Evolutionary conservation across 53 echinoderm and acorn worm species (phyloP).

Genomic region (Antedon mediterranea): DNA sequence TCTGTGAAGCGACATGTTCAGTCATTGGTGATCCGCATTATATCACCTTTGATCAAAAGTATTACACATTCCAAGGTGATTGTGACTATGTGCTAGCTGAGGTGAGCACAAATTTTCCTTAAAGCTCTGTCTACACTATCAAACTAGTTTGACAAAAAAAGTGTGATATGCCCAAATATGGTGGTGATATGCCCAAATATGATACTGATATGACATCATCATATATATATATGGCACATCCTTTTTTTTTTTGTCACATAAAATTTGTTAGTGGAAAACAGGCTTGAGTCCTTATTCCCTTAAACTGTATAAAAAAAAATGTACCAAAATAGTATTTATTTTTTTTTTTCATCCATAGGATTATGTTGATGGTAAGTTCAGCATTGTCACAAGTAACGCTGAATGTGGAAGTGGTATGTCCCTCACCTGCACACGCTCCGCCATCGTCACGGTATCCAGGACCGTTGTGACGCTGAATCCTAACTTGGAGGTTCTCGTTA

Average conservation of each 20-base stretch:
- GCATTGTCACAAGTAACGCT: constrained; percentile 34
- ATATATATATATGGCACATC: too few relatives aligned
- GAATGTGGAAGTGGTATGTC: constrained; percentile 47
- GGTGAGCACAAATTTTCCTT: constrained; percentile 21
- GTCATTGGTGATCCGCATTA: constrained; percentile 79
- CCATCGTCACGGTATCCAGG: constrained; percentile 32
- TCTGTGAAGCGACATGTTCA: constrained; percentile 66
- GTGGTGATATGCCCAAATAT: too few relatives aligned
- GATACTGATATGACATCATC: too few relatives aligned
- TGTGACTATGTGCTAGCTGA: constrained; percentile 69
- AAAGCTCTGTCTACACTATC: too few relatives aligned
- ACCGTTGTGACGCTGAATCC: constrained; percentile 50
- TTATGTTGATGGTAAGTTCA: constrained; percentile 33
- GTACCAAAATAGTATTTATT: neutral
- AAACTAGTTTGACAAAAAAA: too few relatives aligned
- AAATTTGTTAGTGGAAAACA: too few relatives aligned
- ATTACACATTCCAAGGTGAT: constrained; percentile 72
- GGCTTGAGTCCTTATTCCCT: too few relatives aligned
- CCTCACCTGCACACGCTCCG: constrained; percentile 62
- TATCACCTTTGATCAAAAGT: constrained; percentile 82
- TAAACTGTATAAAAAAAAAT: too few relatives aligned
- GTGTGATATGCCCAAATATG: too few relatives aligned
- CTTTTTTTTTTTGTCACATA: too few relatives aligned
- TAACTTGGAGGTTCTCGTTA: constrained; percentile 31
- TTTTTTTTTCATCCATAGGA: constrained; percentile 21